Base-by-base conservation (phyloP, 2,113 vertebrate genomes). In the Danionella cerebrum region DNA sequence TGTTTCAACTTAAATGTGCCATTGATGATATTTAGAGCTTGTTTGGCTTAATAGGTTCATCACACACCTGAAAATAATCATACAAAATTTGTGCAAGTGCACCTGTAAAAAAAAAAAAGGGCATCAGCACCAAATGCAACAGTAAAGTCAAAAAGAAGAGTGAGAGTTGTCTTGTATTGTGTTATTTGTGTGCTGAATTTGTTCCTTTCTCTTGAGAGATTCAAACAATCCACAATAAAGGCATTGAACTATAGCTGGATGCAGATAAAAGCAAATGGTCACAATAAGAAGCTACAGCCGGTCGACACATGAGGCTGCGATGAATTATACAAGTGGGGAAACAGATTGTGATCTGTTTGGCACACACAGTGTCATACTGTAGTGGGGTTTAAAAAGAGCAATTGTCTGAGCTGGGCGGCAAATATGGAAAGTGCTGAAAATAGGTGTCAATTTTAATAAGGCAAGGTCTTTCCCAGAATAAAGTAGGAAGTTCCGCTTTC, bases 201-300 rank as follows among this genome's bases (percentile, higher is more conserved):
- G 48, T 82, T 85, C 82, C 76, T 76, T 76, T 75, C 77, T 70
- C 78, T 82, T 75, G 73, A 77, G 79, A 78, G 72, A 84, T 82
- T 89, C 87, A 83, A 88, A 86, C 87, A 87, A 82, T 87, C 84
- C 81, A 87, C 87, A 89, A 90, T 89, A 84, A 85, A 83, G 80
- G 89, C 89, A 85, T 90, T 93, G 87, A 89, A 80, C 72, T 76
- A 67, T 82, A 83, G 73, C 85, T 94, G 86, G 88, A 94, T 88
- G 85, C 75, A 83, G 91, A 94, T 92, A 89, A 94, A 92, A 91
- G 90, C 82, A 63, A 84, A 83, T 54, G 67, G 75, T 85, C 89
- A 85, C 91, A 92, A 93, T 89, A 87, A 86, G 89, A 93, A 88
- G 86, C 88, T 89, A 87, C 82, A 88, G 89, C 89, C 89, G 88